These are phyloP conservation scores for Psammodynastes pulverulentus DNA, from an alignment of 2,113 vertebrate genomes.

Conservation along the genomic window DNA sequence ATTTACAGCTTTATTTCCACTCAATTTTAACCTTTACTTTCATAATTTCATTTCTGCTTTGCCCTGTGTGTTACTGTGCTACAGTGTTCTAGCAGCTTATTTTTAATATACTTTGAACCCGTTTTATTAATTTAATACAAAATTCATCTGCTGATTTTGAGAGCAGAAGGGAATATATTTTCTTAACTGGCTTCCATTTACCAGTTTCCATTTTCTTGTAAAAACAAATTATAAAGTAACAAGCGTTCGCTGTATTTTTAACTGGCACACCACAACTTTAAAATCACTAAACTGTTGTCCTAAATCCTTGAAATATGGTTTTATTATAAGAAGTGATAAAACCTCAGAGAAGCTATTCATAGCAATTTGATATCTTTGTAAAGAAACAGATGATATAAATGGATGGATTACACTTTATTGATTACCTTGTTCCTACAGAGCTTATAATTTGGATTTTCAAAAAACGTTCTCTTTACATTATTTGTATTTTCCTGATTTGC, in stretches of 20 bases:
- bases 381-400: constrained; percentile 34
- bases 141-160: background rate
- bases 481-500: background rate
- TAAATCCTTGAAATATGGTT: constrained; percentile 63
- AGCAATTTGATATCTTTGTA: constrained; percentile 36
- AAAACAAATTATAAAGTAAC: background rate
- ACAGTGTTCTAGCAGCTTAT: background rate
- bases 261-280: background rate
- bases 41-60: background rate
- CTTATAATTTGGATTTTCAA: constrained; percentile 38
- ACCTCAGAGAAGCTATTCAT: constrained; percentile 56
- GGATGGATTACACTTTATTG: constrained; percentile 40
- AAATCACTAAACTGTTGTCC: constrained; percentile 21
- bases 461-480: background rate
- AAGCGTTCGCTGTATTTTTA: background rate
- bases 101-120: background rate
- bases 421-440: constrained; percentile 37
- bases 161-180: background rate
- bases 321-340: constrained; percentile 66
- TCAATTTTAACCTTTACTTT: background rate
- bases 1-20: background rate
- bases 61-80: background rate
- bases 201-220: background rate
- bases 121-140: background rate
- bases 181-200: background rate